phyloP scores from a whole-genome alignment of 2,113 vertebrate species.

The Petrocephalus zakoni region DNA sequence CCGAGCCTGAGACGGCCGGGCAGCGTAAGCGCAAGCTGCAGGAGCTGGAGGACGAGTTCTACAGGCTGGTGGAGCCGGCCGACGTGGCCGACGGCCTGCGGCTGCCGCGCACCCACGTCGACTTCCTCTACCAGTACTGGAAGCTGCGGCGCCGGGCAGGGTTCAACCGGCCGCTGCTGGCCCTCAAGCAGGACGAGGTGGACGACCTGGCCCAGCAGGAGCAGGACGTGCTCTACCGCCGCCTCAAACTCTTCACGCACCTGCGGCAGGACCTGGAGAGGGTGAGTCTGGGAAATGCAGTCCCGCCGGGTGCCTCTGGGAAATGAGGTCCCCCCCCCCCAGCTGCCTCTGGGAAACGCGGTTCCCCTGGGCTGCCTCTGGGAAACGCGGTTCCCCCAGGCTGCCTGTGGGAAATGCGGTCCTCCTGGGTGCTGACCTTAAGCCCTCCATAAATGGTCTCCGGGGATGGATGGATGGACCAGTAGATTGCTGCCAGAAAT shows the following conservation, averaged over 20 bases:
- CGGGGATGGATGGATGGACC: neutral
- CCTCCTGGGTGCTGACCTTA: neutral
- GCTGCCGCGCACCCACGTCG: constrained; percentile 71
- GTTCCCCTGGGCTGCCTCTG: neutral
- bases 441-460: neutral
- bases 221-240: constrained; percentile 89
- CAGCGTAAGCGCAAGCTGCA: constrained; percentile 90
- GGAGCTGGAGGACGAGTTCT: constrained; percentile 91
- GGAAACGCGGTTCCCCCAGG: neutral
- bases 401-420: neutral
- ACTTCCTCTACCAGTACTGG: constrained; percentile 97
- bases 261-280: constrained; percentile 93
- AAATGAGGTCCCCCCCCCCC: neutral
- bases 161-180: constrained; percentile 82
- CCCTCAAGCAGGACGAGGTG: constrained; percentile 85
- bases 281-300: constrained; percentile 63
- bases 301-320: neutral
- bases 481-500: neutral
- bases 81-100: constrained; percentile 80
- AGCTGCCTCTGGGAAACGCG: neutral
- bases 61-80: constrained; percentile 79
- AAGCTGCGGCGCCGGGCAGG: constrained; percentile 90
- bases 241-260: constrained; percentile 92
- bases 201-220: constrained; percentile 96
- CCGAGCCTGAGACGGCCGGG: constrained; percentile 83